Conservation (phyloP, 2,113 vertebrate genomes). For the Tachysurus fulvidraco region DNA sequence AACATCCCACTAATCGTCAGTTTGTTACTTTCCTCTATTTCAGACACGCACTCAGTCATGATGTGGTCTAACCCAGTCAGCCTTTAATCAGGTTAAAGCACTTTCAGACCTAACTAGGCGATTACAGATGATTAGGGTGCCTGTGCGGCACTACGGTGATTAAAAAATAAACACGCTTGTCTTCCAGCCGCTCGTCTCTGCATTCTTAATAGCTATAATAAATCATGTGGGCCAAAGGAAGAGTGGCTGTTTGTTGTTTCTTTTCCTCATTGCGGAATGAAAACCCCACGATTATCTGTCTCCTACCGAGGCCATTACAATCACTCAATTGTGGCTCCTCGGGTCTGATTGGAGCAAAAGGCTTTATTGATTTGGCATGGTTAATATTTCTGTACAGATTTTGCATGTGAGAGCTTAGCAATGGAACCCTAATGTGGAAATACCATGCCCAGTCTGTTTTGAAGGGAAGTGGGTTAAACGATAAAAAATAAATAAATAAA, state of each 20-base stretch:
- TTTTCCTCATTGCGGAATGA: slow-evolving; percentile 48
- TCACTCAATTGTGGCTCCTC: slow-evolving; percentile 31
- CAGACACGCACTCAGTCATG: slow-evolving; percentile 35
- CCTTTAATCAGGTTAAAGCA: slow-evolving; percentile 47
- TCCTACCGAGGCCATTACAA: slow-evolving; percentile 42
- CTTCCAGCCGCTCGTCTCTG: slow-evolving; percentile 48
- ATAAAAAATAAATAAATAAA: not conserved
- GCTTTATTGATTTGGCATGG: slow-evolving; percentile 23
- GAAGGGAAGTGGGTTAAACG: slow-evolving; percentile 4
- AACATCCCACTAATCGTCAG: slow-evolving; percentile 1
- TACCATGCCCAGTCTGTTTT: slow-evolving; percentile 2
- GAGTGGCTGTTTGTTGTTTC: slow-evolving; percentile 50
- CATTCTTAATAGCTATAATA: slow-evolving; percentile 64
- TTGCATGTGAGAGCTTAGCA: slow-evolving; percentile 24
- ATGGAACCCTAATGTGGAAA: not conserved
- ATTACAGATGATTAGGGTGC: slow-evolving; percentile 56
- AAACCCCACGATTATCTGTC: slow-evolving; percentile 51
- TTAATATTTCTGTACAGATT: slow-evolving; percentile 8
- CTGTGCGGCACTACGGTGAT: slow-evolving; percentile 56
- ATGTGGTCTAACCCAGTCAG: slow-evolving; percentile 40
- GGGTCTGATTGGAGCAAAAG: slow-evolving; percentile 41
- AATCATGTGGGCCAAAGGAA: slow-evolving; percentile 58
- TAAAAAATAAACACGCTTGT: slow-evolving; percentile 63
- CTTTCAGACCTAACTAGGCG: slow-evolving; percentile 49
- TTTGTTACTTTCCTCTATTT: not conserved